Evolutionary conservation across 2,797 vertebrate genomes (phyloP).

Genomic region (Danionella dracula): DNA sequence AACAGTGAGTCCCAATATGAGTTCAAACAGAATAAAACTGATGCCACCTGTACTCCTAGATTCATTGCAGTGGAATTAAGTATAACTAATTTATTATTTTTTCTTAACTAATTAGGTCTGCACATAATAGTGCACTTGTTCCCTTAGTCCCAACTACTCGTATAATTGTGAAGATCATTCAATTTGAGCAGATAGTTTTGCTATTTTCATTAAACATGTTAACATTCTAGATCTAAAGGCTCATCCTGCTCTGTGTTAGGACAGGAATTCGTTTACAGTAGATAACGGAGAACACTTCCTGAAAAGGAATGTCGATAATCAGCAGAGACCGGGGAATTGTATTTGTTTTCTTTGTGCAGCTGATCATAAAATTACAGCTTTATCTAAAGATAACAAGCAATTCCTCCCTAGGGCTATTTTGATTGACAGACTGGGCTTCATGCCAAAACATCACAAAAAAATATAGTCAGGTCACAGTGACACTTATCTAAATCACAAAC

Average conservation of each 20-base stretch:
- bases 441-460: not conserved
- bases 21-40: constrained; percentile 1
- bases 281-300: constrained; percentile 57
- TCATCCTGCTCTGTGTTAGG: constrained; percentile 48
- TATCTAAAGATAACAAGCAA: constrained; percentile 85
- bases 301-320: constrained; percentile 63
- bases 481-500: constrained; percentile 38
- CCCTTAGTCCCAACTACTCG: too few relatives aligned
- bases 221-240: not conserved
- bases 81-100: too few relatives aligned
- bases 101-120: too few relatives aligned
- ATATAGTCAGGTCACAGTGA: not conserved
- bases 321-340: constrained; percentile 77
- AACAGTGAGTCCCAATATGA: not conserved
- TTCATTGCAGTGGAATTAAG: not conserved
- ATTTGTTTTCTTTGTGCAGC: constrained; percentile 76
- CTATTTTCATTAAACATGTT: too few relatives aligned
- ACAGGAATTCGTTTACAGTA: constrained; percentile 60
- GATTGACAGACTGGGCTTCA: constrained; percentile 47
- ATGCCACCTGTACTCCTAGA: not conserved
- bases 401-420: constrained; percentile 58
- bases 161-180: not conserved
- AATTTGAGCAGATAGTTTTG: too few relatives aligned
- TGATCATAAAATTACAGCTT: constrained; percentile 76
- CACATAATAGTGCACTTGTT: too few relatives aligned